Evolutionary conservation across 2,113 vertebrate species (phyloP), one percentile per base, ranked within the genome.

Genomic region (Passerina amoena): DNA sequence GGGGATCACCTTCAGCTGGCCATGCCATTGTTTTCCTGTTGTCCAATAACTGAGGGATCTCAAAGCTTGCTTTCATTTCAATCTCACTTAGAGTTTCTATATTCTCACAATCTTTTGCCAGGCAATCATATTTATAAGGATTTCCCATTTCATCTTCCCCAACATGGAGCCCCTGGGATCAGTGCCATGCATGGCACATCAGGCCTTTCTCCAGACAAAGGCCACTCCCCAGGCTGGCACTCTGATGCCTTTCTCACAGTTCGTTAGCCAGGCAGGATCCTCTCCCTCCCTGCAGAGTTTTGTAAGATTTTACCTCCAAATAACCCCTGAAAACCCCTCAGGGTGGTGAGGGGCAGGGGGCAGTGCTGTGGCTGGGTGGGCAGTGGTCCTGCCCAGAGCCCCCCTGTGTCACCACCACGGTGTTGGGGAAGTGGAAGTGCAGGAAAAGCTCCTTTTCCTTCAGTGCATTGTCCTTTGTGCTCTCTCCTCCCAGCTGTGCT

Each of bases 161-260:
- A 51, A 4, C 15, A 30, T 51, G 69, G 42, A 59, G 59, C 16
- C 1, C 0, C 59, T 5, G 64, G 59, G 11, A 42, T 65, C 4
- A 12, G 28, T 6, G 12, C 23, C 3, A 1, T 3, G 11, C 16
- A 5, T 9, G 4, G 10, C 70, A 37, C 70, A 5, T 0, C 8
- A 1, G 33, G 45, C 27, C 47, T 72, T 24, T 83, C 54, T n/a
- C 60, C 80, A 48, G 27, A 6, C 33, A 37, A 54, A 68, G 0
- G 0, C 40, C 40, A 25, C 20, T 31, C 40, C 38, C 0, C 0
- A 42, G 44, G 33, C 35, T 31, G 57, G 22, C 25, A 37, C 13
- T 9, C 24, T 6, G 38, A 24, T 5, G 13, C 24, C 23, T 37
- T 30, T 14, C 86, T 33, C 5, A 0, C 33, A 13, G 31, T 5